Conservation (phyloP, 2,888 invertebrate species). For the Leptogaster cylindrica region DNA sequence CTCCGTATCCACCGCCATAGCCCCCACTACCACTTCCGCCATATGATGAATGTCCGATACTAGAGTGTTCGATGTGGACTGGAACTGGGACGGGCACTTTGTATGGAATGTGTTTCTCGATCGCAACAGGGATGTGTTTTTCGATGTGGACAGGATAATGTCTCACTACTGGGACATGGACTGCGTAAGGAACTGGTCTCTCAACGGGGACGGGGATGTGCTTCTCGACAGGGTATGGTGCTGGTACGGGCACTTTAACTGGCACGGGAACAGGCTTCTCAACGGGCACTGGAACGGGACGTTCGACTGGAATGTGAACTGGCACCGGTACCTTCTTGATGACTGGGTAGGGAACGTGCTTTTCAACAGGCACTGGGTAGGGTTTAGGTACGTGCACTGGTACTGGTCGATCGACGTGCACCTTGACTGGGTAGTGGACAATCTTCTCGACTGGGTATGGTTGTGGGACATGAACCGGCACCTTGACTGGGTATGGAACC, state of each 20-base stretch:
- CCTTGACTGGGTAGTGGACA: constrained; percentile 72
- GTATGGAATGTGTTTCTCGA: constrained; percentile 71
- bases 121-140: constrained; percentile 69
- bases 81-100: constrained; percentile 64
- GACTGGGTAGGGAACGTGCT: constrained; percentile 68
- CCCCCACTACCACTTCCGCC: constrained; percentile 28
- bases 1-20: constrained; percentile 15
- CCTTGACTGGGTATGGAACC: constrained; percentile 72
- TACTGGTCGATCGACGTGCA: constrained; percentile 71
- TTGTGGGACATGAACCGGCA: constrained; percentile 72
- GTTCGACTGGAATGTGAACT: constrained; percentile 63
- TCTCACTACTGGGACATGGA: constrained; percentile 69
- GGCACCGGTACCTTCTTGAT: constrained; percentile 68
- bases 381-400: constrained; percentile 69
- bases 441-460: constrained; percentile 77
- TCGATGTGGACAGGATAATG: constrained; percentile 68
- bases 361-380: constrained; percentile 66
- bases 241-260: constrained; percentile 75
- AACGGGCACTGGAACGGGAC: constrained; percentile 67
- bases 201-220: constrained; percentile 71
- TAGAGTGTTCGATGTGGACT: constrained; percentile 58
- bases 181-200: constrained; percentile 68
- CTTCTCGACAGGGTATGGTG: constrained; percentile 70
- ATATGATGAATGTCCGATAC: constrained; percentile 50
- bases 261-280: constrained; percentile 70